Evolutionary conservation across 1,140 invertebrate genomes (phyloP).

Genomic region (Bicyclus anynana): DNA sequence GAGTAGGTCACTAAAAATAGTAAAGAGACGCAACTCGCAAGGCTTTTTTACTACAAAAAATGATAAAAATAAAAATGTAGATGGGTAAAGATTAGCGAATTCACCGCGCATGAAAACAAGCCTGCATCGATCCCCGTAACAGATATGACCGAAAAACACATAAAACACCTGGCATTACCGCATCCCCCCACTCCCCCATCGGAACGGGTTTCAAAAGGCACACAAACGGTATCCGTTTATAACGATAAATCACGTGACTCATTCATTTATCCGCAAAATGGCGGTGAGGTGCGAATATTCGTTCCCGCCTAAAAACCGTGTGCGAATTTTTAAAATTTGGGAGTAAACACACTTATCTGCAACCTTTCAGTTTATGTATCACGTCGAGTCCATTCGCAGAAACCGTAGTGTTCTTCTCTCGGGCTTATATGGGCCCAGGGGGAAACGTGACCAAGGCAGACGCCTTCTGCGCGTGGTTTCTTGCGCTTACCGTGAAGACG

Average conservation of each 20-base stretch:
- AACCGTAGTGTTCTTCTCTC: no score
- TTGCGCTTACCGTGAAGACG: no score
- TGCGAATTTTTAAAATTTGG: conserved; percentile 14
- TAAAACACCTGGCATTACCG: not conserved
- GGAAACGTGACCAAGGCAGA: no score
- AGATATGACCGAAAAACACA: conserved; percentile 3
- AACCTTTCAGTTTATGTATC: not conserved
- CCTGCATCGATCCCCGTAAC: not conserved
- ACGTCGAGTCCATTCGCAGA: no score
- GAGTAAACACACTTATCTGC: conserved; percentile 1
- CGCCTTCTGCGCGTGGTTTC: no score
- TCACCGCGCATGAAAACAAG: not conserved
- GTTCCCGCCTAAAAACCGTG: not conserved
- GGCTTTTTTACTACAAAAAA: no score
- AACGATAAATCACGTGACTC: conserved; percentile 27
- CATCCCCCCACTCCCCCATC: not conserved
- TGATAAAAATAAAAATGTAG: no score
- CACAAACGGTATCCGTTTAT: conserved; percentile 17
- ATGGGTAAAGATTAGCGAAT: no score
- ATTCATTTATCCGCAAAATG: conserved; percentile 21
- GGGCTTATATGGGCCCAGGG: no score
- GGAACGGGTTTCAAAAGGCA: conserved; percentile 19
- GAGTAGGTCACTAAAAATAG: no score
- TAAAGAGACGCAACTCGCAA: no score
- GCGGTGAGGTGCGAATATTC: conserved; percentile 18